A percentile compares a stretch with the other conserved stretches of the same genome.
phyloP scores from a whole-genome alignment of 1,140 invertebrate genomes.

The Nomia melanderi region DNA sequence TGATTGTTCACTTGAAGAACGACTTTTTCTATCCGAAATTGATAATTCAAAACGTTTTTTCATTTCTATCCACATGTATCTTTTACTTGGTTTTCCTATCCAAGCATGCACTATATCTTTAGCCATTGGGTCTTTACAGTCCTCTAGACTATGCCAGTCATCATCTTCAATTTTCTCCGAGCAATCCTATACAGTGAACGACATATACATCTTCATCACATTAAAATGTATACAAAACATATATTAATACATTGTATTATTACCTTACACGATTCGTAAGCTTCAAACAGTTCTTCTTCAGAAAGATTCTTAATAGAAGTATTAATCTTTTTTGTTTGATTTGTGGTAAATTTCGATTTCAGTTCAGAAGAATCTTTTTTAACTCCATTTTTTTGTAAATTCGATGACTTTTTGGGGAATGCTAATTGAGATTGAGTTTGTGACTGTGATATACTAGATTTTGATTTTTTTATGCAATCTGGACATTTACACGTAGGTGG shows the following conservation, averaged over 20 bases:
- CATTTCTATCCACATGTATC: slow-evolving; percentile 74
- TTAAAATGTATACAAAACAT: neutral
- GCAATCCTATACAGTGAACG: slow-evolving; percentile 49
- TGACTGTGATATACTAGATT: slow-evolving; percentile 56
- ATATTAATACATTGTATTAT: slow-evolving; percentile 28
- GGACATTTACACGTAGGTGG: slow-evolving; percentile 74
- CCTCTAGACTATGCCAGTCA: slow-evolving; percentile 51
- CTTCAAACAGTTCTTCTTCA: slow-evolving; percentile 57
- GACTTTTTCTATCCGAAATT: slow-evolving; percentile 77
- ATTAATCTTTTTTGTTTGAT: slow-evolving; percentile 43
- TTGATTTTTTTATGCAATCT: slow-evolving; percentile 74
- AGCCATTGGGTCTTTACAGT: slow-evolving; percentile 59
- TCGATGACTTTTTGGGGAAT: slow-evolving; percentile 61
- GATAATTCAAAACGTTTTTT: slow-evolving; percentile 75
- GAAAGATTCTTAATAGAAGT: slow-evolving; percentile 35
- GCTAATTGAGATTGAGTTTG: slow-evolving; percentile 57
- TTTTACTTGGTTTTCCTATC: slow-evolving; percentile 69
- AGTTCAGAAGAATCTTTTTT: slow-evolving; percentile 48
- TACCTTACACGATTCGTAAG: slow-evolving; percentile 64
- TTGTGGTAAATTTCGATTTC: slow-evolving; percentile 44
- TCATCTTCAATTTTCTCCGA: slow-evolving; percentile 53
- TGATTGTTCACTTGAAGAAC: slow-evolving; percentile 84
- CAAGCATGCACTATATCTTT: slow-evolving; percentile 72
- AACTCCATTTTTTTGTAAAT: slow-evolving; percentile 45
- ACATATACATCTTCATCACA: slow-evolving; percentile 15